These are phyloP conservation scores for Falco novaeseelandiae DNA, from an alignment of 2,797 vertebrate species.

Conservation along the genomic window DNA sequence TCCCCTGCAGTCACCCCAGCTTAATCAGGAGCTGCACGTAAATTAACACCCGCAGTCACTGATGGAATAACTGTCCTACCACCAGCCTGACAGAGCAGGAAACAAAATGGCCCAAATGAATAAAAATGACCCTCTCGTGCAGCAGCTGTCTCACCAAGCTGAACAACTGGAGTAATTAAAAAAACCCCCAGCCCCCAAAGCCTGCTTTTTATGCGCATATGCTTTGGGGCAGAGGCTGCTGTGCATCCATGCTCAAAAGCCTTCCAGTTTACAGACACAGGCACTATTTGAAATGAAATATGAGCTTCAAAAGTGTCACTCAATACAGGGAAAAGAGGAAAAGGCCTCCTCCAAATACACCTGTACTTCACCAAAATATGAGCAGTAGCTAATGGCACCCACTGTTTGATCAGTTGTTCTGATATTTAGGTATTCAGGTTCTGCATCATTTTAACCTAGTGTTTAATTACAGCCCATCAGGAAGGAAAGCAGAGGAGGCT, in stretches of 20 bases:
- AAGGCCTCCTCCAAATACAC: neutral
- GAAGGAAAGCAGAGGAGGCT: neutral
- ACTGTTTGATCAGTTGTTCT: neutral
- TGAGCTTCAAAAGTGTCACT: neutral
- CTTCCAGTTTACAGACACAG: neutral
- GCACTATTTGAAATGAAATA: neutral
- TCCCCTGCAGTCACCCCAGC: neutral
- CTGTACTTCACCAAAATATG: neutral
- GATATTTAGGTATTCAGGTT: neutral
- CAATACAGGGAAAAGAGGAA: neutral
- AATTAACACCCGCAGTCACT: neutral
- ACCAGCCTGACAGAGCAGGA: neutral
- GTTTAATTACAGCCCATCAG: conserved; percentile 11
- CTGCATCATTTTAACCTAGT: neutral
- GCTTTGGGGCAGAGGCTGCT: neutral
- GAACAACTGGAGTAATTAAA: neutral
- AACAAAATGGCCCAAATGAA: conserved; percentile 47
- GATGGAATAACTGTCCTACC: neutral
- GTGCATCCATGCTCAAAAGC: neutral
- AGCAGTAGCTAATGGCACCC: neutral
- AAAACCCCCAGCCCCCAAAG: neutral
- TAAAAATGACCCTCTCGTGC: neutral
- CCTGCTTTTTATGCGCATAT: neutral
- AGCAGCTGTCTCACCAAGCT: neutral
- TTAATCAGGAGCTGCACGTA: neutral